Percentiles rank a stretch among this genome's conserved stretches.
phyloP scores from a whole-genome alignment of 2,888 invertebrate genomes.

The Lasioglossum oenotherae region DNA sequence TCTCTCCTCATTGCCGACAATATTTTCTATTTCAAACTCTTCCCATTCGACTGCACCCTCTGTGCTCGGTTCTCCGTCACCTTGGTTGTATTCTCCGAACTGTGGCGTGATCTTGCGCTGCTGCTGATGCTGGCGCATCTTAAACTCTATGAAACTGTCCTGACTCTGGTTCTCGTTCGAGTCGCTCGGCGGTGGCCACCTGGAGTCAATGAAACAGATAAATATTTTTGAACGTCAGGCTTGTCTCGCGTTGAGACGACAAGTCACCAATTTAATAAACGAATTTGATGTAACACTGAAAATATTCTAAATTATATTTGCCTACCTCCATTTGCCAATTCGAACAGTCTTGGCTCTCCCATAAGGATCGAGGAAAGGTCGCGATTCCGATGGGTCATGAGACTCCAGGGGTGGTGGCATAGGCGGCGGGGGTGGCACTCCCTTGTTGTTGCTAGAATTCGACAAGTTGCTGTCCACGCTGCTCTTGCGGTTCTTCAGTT shows the following conservation, averaged over 20 bases:
- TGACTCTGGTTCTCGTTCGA: constrained; percentile 88
- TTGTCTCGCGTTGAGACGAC: no score
- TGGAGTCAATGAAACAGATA: constrained; percentile 30
- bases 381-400: constrained; percentile 91
- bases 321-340: constrained; percentile 94
- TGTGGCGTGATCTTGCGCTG: constrained; percentile 91
- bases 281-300: neutral
- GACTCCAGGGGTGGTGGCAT: constrained; percentile 94
- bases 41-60: constrained; percentile 91
- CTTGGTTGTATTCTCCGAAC: constrained; percentile 85
- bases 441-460: constrained; percentile 75
- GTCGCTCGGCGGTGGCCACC: constrained; percentile 95
- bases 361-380: constrained; percentile 95
- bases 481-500: constrained; percentile 85
- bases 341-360: constrained; percentile 97
- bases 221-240: neutral
- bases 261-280: neutral
- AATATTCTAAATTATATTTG: neutral
- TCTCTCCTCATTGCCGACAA: constrained; percentile 77
- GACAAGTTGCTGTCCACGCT: constrained; percentile 82
- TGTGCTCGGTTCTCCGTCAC: constrained; percentile 75
- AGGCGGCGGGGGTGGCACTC: constrained; percentile 92
- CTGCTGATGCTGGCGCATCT: constrained; percentile 91
- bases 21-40: constrained; percentile 91
- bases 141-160: constrained; percentile 95